These are phyloP conservation scores for Myodes glareolus DNA, from an alignment of 2,113 vertebrate species.

Conservation along the genomic window DNA sequence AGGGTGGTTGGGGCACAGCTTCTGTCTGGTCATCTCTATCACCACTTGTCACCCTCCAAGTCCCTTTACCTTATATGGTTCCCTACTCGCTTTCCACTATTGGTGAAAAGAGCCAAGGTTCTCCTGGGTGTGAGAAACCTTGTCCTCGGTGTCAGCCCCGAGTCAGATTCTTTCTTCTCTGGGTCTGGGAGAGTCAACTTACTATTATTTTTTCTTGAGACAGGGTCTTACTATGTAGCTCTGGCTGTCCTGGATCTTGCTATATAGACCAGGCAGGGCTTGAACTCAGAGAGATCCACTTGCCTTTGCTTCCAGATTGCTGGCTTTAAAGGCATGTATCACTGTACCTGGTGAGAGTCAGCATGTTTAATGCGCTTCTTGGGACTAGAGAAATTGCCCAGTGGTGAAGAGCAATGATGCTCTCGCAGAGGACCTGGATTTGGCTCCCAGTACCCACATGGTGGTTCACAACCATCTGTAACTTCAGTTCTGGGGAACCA, in stretches of 20 bases:
- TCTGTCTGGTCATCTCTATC: conserved; percentile 34
- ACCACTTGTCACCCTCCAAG: neutral
- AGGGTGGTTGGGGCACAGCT: neutral
- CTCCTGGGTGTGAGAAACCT: neutral
- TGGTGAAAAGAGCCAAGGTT: neutral
- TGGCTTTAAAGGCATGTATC: neutral
- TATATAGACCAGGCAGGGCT: neutral
- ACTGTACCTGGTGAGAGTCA: neutral
- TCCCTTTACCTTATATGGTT: neutral
- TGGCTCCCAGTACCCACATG: neutral
- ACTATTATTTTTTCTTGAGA: neutral
- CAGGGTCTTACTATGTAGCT: neutral
- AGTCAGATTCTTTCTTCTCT: neutral
- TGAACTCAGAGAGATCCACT: neutral
- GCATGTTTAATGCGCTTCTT: neutral
- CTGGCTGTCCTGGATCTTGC: neutral
- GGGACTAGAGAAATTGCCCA: neutral
- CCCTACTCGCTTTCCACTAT: fast-evolving
- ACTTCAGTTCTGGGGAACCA: neutral
- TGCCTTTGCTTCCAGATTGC: neutral
- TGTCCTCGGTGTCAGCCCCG: neutral
- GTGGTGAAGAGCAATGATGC: neutral
- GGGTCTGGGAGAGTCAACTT: neutral
- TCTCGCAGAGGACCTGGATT: neutral
- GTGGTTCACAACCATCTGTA: neutral